These are phyloP conservation scores for Cylas formicarius DNA, from an alignment of 1,140 invertebrate genomes.

Conservation along the genomic window DNA sequence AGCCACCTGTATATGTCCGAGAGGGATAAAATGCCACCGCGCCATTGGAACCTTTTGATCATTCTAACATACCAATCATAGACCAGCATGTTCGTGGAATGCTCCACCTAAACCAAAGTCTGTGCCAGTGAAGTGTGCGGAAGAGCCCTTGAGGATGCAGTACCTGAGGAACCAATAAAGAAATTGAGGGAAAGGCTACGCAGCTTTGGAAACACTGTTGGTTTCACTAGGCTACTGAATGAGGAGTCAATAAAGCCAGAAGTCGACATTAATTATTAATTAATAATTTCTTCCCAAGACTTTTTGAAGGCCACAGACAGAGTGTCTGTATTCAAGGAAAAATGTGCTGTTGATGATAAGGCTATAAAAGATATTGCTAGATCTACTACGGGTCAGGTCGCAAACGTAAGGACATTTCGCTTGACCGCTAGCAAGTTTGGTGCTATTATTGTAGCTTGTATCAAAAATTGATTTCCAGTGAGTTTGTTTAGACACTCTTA, in stretches of 20 bases:
- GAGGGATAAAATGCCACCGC: constrained; percentile 18
- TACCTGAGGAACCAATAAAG: constrained; percentile 12
- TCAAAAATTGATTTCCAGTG: constrained; percentile 13
- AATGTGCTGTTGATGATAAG: constrained; percentile 11
- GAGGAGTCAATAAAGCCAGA: too few species aligned
- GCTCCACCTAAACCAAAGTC: constrained; percentile 12
- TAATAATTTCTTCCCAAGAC: constrained; percentile 9
- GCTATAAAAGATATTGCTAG: constrained; percentile 9
- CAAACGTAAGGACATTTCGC: constrained; percentile 20
- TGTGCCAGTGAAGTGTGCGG: too few species aligned
- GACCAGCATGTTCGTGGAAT: constrained; percentile 20
- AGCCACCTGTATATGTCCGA: constrained; percentile 13
- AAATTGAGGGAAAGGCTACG: constrained; percentile 7
- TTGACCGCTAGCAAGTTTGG: constrained; percentile 21
- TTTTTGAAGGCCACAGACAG: constrained; percentile 5
- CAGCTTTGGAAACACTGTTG: constrained; percentile 16
- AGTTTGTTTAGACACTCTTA: constrained; percentile 15
- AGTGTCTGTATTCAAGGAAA: constrained; percentile 7
- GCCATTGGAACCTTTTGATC: constrained; percentile 12
- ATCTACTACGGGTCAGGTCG: constrained; percentile 12
- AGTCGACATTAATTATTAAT: too few species aligned
- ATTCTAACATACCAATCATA: constrained; percentile 16
- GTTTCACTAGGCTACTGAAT: constrained; percentile 16
- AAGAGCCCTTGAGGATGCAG: constrained; percentile 10
- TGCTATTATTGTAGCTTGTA: constrained; percentile 6